Base-by-base conservation (phyloP, 2,797 vertebrate species). In the Sebastes hopkinsi region DNA sequence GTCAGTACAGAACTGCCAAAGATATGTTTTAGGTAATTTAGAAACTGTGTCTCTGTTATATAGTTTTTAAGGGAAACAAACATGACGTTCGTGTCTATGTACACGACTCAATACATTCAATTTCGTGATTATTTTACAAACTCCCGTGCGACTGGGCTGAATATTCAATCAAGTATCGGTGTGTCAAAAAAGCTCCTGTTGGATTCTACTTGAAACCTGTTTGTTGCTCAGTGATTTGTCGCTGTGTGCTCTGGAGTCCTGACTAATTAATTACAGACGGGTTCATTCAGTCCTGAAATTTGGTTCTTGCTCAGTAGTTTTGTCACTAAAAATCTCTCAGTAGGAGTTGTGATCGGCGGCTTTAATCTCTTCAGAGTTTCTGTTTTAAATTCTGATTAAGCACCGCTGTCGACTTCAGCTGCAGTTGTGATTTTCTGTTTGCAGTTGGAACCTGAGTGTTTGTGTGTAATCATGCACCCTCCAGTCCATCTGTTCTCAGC, bases 401-500 rank as follows among this genome's bases (percentile, higher is more conserved):
- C 22, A 3, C 18, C 1, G 64, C n/a, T 2, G 27, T 30, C 8
- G 10, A 27, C 71, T 22, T 55, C 58, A n/a, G 59, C 71, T 32
- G 25, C 8, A 42, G 42, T 9, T 23, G 34, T 22, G 68, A 72
- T 59, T 32, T 27, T 70, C 30, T 3, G 12, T 3, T 7, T 16
- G 13, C 61, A 42, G 29, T 38, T 72, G 25, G 71, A 65, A 29
- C 18, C 29, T 9, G 69, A 3, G 36, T 55, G 59, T 69, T 38
- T 58, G 52, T 73, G 65, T 70, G 78, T 68, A 36, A 38, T 64
- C 71, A 38, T 2, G 6, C 62, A 60, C 60, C n/a, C 60, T 62
- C 56, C 62, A 23, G 58, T 54, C 50, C 64, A 59, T 78, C 75
- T 73, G 81, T 52, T 66, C 70, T 78, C 75, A 52, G 80, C 58